A percentile compares a stretch with the other conserved stretches of the same genome.
Conservation (phyloP, 2,113 vertebrate genomes). For the Stercorarius parasiticus region DNA sequence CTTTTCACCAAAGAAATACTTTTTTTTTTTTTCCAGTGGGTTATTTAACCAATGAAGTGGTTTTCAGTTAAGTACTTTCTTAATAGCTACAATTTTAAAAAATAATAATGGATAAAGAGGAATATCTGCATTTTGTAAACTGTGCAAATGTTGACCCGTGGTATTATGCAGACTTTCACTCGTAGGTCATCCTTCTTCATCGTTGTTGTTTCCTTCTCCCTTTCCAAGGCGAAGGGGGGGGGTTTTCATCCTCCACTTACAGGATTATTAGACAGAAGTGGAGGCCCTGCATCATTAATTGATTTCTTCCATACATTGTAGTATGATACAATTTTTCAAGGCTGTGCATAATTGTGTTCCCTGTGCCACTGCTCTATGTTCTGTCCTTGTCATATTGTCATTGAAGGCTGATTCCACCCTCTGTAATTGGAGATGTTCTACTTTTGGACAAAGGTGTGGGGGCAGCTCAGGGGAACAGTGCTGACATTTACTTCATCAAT, state of each 20-base stretch:
- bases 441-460: slow-evolving; percentile 89
- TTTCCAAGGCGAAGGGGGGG: neutral
- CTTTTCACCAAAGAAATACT: slow-evolving; percentile 50
- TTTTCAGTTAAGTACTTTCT: slow-evolving; percentile 68
- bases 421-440: slow-evolving; percentile 89
- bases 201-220: slow-evolving; percentile 11
- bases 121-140: slow-evolving; percentile 38
- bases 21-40: neutral
- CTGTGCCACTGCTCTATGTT: slow-evolving; percentile 77
- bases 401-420: slow-evolving; percentile 85
- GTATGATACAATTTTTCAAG: slow-evolving; percentile 86
- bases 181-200: slow-evolving; percentile 57
- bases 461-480: slow-evolving; percentile 86
- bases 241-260: slow-evolving; percentile 39
- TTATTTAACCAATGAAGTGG: slow-evolving; percentile 57
- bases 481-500: slow-evolving; percentile 91
- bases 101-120: slow-evolving; percentile 10
- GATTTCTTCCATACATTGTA: slow-evolving; percentile 83
- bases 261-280: slow-evolving; percentile 79
- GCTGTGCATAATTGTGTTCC: slow-evolving; percentile 86
- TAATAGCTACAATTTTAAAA: neutral
- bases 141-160: slow-evolving; percentile 56
- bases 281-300: slow-evolving; percentile 81
- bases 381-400: slow-evolving; percentile 87
- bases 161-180: slow-evolving; percentile 67